Base-by-base conservation (phyloP, 2,797 vertebrate genomes). In the Nyctibius grandis region DNA sequence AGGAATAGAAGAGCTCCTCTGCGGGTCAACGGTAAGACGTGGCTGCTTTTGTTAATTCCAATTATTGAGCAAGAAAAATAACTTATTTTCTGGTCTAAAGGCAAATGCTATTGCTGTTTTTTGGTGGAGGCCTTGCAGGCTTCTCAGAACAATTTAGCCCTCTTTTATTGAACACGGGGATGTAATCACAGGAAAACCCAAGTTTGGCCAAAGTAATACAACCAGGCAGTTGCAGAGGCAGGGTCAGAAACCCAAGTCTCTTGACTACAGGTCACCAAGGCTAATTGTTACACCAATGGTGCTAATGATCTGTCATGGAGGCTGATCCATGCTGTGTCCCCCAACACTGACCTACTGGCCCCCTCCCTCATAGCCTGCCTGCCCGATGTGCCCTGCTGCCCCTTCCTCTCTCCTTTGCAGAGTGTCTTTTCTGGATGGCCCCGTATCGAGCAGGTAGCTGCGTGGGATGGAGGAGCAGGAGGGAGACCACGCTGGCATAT, bases 401-500 rank as follows among this genome's bases (percentile, higher is more conserved):
- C 64, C 40, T 48, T 87, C 12, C n/a, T 23, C n/a, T 54, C 45
- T 75, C 25, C 50, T 69, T 79, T 76, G 79, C 78, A 92, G 74
- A 87, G 45, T 23, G 72, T 76, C 82, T 95, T 96, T 95, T 85
- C 89, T 92, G 86, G 92, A 84, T 85, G 83, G 74, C 50, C 56
- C 64, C 48, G 15, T 31, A 31, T 23, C 0, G 1, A 77, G 64
- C 12, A 2, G 5, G 48, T 40, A 68, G 54, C 88, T 72, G 92
- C 2, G 0, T 50, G 65, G 79, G 63, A 87, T 91, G 93, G 87
- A 95, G 72, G 26, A 90, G 73, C 56, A 60, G 76, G 38, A 57
- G 17, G 48, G 8, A 79, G 64, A 81, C 77, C 29, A 12, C 0
- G 0, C 44, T 75, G 73, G 9, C 15, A 9, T 47, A n/a, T 16